Conservation (phyloP, 2,113 vertebrate genomes). For the Acanthochromis polyacanthus region DNA sequence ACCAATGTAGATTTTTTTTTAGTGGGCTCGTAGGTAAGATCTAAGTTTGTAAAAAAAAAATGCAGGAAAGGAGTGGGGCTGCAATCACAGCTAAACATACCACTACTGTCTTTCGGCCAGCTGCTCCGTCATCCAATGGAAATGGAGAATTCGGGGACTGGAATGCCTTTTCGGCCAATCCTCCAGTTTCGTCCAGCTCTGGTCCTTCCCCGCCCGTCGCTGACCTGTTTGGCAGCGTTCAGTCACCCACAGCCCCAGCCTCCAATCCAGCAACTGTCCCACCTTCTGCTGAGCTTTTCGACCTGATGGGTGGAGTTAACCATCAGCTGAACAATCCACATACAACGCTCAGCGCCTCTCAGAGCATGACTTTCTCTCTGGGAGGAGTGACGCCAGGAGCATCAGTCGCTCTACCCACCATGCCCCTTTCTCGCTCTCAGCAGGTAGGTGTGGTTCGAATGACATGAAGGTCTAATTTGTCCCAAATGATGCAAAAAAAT, state of each 20-base stretch:
- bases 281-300: constrained; percentile 91
- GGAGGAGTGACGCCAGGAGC: constrained; percentile 83
- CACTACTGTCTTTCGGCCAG: constrained; percentile 62
- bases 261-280: constrained; percentile 59
- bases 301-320: constrained; percentile 89
- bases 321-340: constrained; percentile 81
- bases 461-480: background rate
- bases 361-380: constrained; percentile 95
- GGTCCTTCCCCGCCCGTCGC: constrained; percentile 66
- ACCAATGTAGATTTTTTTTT: background rate
- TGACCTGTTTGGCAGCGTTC: constrained; percentile 81
- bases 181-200: constrained; percentile 73
- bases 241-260: constrained; percentile 74
- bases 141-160: constrained; percentile 97
- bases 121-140: constrained; percentile 86
- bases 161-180: constrained; percentile 91
- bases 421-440: constrained; percentile 76
- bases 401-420: constrained; percentile 55
- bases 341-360: constrained; percentile 90
- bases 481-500: background rate
- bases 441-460: constrained; percentile 57
- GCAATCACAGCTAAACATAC: background rate
- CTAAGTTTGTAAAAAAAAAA: background rate
- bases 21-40: background rate
- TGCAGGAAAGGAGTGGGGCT: background rate